These are phyloP conservation scores for Zosterops borbonicus DNA, from an alignment of 2,113 vertebrate species.

Conservation along the genomic window DNA sequence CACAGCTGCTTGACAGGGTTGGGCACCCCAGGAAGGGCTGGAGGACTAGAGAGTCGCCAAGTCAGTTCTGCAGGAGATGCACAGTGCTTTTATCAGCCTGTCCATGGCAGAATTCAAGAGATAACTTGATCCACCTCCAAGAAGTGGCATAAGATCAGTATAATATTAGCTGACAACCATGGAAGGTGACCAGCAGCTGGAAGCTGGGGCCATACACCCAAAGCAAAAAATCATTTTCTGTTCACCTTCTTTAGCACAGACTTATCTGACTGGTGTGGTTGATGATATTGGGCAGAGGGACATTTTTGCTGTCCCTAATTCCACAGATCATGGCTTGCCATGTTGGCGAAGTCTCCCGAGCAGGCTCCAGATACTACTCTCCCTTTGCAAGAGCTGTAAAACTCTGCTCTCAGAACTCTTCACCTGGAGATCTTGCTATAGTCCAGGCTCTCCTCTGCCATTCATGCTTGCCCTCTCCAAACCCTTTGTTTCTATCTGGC, in stretches of 20 bases:
- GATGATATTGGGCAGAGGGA: background rate
- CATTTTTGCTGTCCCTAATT: background rate
- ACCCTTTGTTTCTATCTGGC: background rate
- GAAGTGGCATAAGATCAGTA: background rate
- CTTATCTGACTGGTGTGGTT: background rate
- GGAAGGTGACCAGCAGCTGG: background rate
- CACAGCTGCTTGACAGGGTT: background rate
- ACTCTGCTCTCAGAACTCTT: background rate
- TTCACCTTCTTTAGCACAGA: background rate
- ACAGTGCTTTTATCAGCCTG: background rate
- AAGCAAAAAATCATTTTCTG: background rate
- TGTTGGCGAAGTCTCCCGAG: background rate
- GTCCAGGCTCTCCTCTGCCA: background rate
- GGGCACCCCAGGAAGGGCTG: background rate
- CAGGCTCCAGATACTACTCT: background rate
- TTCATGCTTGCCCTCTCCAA: background rate
- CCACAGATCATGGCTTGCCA: background rate
- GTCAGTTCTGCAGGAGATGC: background rate
- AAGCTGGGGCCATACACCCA: background rate
- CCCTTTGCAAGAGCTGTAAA: background rate
- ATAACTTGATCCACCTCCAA: background rate
- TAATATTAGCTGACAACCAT: background rate
- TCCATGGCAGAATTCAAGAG: background rate
- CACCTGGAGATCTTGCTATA: background rate
- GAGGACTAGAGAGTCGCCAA: background rate